Evolutionary conservation across 2,797 vertebrate genomes (phyloP).

Genomic region (Neopelma chrysocephalum): DNA sequence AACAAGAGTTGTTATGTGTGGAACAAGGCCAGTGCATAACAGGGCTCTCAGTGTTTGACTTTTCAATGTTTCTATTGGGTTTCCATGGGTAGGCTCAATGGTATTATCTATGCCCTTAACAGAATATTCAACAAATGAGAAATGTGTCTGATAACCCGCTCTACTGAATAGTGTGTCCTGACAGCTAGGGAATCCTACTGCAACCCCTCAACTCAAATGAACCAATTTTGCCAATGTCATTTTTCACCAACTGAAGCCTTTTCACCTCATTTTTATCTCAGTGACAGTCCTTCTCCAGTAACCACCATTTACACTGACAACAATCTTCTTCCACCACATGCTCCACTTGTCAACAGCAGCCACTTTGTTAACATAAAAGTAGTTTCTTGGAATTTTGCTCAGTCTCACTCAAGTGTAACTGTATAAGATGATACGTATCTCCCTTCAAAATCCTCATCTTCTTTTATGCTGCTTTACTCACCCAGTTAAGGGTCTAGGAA

Average conservation of each 20-base stretch:
- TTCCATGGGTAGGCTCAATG: not conserved
- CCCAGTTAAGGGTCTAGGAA: not conserved
- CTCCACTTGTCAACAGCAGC: conserved; percentile 46
- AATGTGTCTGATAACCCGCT: not conserved
- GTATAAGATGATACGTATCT: not conserved
- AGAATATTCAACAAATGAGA: conserved; percentile 9
- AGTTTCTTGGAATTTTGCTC: conserved; percentile 26
- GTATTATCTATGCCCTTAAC: conserved; percentile 3
- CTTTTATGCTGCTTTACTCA: not conserved
- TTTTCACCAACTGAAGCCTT: conserved; percentile 48
- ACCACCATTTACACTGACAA: conserved; percentile 59
- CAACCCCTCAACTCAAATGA: not conserved
- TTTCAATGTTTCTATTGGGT: not conserved
- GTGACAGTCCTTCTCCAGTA: conserved; percentile 40
- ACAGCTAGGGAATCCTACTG: conserved; percentile 10
- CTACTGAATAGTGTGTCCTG: conserved; percentile 1
- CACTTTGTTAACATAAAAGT: conserved; percentile 21
- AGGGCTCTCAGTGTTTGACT: not conserved
- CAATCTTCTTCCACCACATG: conserved; percentile 52
- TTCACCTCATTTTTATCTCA: conserved; percentile 57
- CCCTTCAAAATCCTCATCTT: not conserved
- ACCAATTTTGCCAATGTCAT: conserved; percentile 56
- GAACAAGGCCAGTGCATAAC: not conserved
- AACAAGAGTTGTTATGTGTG: not conserved
- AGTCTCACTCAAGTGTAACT: conserved; percentile 13